Evolutionary conservation across 2,797 vertebrate species (phyloP).

Genomic region (Alauda arvensis): DNA sequence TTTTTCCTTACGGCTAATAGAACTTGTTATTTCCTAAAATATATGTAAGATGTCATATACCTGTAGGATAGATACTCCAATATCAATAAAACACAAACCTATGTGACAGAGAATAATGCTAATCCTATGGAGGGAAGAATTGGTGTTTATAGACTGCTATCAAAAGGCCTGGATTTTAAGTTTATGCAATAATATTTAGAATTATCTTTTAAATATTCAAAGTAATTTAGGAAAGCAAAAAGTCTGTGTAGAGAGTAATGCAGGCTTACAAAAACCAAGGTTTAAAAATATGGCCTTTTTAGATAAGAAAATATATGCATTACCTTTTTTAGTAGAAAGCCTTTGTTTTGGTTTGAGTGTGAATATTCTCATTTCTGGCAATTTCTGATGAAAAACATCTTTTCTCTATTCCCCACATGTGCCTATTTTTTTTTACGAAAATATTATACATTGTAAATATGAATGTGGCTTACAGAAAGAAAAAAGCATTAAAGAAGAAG

Average conservation of each 20-base stretch:
- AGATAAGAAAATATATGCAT: neutral
- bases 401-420: fast-evolving
- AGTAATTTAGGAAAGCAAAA: neutral
- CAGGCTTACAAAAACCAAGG: neutral
- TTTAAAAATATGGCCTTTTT: neutral
- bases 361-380: neutral
- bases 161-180: neutral
- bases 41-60: neutral
- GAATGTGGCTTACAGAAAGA: neutral
- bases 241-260: neutral
- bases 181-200: neutral
- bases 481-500: neutral
- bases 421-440: neutral
- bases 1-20: neutral
- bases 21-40: neutral
- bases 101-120: neutral
- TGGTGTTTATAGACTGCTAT: neutral
- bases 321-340: neutral
- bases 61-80: neutral
- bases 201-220: neutral
- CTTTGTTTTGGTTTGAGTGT: neutral
- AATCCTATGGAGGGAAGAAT: neutral
- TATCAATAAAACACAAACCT: neutral
- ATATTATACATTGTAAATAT: neutral
- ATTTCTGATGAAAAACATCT: neutral